Conservation (phyloP, 2,888 invertebrate genomes). For the Agonopterix arenella region DNA sequence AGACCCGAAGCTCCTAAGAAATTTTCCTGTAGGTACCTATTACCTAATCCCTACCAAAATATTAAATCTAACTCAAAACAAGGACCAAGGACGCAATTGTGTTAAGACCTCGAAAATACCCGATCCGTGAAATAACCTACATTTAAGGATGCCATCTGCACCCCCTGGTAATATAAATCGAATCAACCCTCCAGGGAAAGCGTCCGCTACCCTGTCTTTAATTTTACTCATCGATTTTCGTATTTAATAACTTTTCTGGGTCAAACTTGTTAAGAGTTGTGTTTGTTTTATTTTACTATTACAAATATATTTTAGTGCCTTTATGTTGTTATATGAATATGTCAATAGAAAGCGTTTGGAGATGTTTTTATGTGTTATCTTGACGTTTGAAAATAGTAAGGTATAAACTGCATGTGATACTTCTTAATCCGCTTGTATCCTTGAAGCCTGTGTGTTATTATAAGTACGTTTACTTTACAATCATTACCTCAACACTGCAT, state of each 20-base stretch:
- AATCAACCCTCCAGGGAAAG: slow-evolving; percentile 17
- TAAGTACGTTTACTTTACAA: background rate
- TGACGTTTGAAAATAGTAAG: too few relatives aligned
- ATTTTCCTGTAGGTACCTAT: too few relatives aligned
- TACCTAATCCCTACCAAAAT: too few relatives aligned
- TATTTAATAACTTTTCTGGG: background rate
- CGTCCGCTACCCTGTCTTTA: slow-evolving; percentile 4
- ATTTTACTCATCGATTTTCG: slow-evolving; percentile 1
- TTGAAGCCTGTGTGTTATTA: too few relatives aligned
- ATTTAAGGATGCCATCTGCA: slow-evolving; percentile 18
- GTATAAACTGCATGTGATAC: too few relatives aligned
- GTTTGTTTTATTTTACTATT: background rate
- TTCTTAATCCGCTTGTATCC: too few relatives aligned
- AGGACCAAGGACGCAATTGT: background rate
- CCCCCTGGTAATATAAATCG: slow-evolving; percentile 34
- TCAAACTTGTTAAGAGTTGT: background rate
- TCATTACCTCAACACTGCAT: background rate
- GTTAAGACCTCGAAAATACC: background rate
- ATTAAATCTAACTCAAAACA: too few relatives aligned
- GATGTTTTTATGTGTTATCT: too few relatives aligned
- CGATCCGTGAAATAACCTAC: slow-evolving; percentile 3
- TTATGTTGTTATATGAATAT: too few relatives aligned
- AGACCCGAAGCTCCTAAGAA: too few relatives aligned
- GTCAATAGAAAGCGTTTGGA: too few relatives aligned
- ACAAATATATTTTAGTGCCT: too few relatives aligned